Percentiles rank a stretch among this genome's conserved stretches.
Evolutionary conservation across 2,113 vertebrate species (phyloP).

Genomic region (Erythrolamprus reginae): DNA sequence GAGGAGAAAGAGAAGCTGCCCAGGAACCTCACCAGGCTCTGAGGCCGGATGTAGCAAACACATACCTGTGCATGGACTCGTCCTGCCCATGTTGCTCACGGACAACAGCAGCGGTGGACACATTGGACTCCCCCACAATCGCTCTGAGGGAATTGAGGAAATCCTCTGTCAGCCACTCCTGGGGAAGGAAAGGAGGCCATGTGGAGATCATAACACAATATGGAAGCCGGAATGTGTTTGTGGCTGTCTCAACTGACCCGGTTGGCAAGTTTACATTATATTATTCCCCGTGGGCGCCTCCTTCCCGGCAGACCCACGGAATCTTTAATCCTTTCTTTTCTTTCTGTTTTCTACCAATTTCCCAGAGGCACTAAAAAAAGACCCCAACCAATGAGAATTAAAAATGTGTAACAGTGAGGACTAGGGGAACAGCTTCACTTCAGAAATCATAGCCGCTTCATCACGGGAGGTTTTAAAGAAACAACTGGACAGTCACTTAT

Average conservation of each 20-base stretch:
- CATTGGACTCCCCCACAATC: slow-evolving; percentile 68
- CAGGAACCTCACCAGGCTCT: too few species aligned
- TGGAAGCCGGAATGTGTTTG: background rate
- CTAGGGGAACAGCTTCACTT: too few species aligned
- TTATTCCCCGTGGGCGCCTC: background rate
- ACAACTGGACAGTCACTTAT: too few species aligned
- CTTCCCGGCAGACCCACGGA: background rate
- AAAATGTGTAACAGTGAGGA: background rate
- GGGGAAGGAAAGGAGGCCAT: background rate
- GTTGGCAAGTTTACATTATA: background rate
- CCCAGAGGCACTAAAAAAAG: background rate
- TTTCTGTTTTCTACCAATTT: background rate
- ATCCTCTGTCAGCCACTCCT: slow-evolving; percentile 60
- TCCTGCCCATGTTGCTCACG: slow-evolving; percentile 85
- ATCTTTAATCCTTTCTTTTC: background rate
- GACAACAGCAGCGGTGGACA: slow-evolving; percentile 70
- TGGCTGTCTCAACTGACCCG: background rate
- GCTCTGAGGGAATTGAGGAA: slow-evolving; percentile 72
- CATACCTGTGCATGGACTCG: slow-evolving; percentile 81
- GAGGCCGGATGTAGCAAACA: background rate
- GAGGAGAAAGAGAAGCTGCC: background rate
- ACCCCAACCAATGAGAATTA: background rate
- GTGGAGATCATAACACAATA: background rate
- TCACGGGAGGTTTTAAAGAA: too few species aligned
- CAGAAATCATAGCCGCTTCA: too few species aligned